These are phyloP conservation scores for Antedon mediterranea DNA, from an alignment of 53 echinoderm and acorn worm genomes.

Conservation along the genomic window DNA sequence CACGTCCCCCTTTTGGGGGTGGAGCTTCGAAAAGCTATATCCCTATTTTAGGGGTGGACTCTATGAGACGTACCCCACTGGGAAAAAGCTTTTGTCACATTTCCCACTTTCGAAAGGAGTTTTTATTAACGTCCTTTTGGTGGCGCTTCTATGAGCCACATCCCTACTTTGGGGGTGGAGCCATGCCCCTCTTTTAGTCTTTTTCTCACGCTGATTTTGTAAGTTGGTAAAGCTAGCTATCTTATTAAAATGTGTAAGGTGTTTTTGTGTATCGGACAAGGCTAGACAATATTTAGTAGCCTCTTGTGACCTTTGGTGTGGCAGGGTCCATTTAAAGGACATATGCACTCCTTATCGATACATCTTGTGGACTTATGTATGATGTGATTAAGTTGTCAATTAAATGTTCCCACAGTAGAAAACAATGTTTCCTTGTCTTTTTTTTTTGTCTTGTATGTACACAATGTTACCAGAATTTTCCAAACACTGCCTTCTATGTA, in stretches of 20 bases:
- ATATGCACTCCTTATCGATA: background rate
- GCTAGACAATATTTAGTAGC: background rate
- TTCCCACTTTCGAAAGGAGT: background rate
- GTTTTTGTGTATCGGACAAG: background rate
- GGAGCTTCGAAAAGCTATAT: background rate
- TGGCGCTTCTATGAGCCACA: background rate
- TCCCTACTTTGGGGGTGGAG: background rate
- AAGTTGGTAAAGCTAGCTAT: slow-evolving; percentile 1
- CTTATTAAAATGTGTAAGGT: background rate
- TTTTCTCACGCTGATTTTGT: slow-evolving; percentile 1
- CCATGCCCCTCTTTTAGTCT: background rate
- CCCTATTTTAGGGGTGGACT: background rate
- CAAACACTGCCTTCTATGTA: too few species aligned
- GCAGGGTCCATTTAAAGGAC: background rate
- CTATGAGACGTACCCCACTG: background rate
- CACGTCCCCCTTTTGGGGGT: background rate
- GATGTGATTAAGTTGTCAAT: background rate
- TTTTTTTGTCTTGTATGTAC: too few species aligned
- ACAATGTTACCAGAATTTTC: too few species aligned
- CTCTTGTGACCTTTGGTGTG: background rate
- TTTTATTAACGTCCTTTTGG: background rate
- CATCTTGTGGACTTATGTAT: slow-evolving; percentile 1
- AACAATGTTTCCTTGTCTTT: too few species aligned
- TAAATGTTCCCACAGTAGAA: slow-evolving; percentile 1
- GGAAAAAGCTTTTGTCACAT: background rate